These are phyloP conservation scores for Lordiphosa stackelbergi DNA, from an alignment of 1,140 invertebrate genomes.

Conservation along the genomic window DNA sequence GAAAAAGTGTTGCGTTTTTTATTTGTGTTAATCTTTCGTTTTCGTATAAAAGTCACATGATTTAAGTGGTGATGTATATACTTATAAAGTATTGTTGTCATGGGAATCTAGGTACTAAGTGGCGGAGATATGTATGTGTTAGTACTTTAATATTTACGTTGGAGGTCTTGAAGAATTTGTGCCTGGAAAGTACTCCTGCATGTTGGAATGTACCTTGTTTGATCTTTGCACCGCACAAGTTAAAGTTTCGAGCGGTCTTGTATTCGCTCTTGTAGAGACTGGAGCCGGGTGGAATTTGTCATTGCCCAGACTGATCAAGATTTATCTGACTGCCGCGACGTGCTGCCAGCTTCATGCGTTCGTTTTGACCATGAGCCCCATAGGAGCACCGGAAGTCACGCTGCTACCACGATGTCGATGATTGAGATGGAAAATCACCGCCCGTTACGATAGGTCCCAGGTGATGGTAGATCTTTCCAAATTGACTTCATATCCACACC, in stretches of 20 bases:
- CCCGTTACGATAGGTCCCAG: constrained; percentile 83
- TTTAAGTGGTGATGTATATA: neutral
- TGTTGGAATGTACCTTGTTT: constrained; percentile 88
- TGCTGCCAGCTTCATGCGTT: constrained; percentile 78
- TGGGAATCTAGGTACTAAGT: constrained; percentile 49
- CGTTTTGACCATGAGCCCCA: constrained; percentile 63
- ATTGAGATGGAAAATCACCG: constrained; percentile 81
- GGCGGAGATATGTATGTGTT: constrained; percentile 37
- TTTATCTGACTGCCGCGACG: constrained; percentile 82
- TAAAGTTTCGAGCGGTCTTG: constrained; percentile 81
- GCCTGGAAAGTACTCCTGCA: constrained; percentile 87
- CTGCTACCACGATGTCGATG: constrained; percentile 50
- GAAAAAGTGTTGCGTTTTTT: neutral
- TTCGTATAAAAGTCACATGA: constrained; percentile 51
- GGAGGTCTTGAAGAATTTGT: constrained; percentile 88
- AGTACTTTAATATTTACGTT: constrained; percentile 54
- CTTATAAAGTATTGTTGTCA: constrained; percentile 57
- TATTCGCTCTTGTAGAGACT: constrained; percentile 87
- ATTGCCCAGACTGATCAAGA: constrained; percentile 86
- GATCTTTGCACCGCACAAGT: constrained; percentile 88
- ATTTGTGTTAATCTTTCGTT: constrained; percentile 35
- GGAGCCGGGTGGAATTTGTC: constrained; percentile 79
- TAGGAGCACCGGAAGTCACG: constrained; percentile 64
- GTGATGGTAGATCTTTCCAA: constrained; percentile 79
- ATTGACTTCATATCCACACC: constrained; percentile 59